Conservation (phyloP, 1,140 invertebrate genomes). For the Drosophila asahinai region DNA sequence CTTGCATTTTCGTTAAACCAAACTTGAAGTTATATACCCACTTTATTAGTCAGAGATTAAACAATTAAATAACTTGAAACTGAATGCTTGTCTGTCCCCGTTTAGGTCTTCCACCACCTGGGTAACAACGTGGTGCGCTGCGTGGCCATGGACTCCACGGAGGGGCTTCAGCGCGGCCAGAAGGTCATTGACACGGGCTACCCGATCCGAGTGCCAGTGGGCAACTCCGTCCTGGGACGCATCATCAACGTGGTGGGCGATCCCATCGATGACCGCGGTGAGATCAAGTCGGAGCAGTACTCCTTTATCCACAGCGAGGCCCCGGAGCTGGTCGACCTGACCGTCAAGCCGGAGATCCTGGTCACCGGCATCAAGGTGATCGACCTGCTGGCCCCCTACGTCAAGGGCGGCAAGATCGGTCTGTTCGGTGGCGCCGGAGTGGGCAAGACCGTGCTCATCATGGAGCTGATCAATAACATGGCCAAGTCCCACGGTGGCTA, state of each 20-base stretch:
- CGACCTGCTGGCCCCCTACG: conserved; percentile 97
- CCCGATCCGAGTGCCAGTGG: conserved; percentile 93
- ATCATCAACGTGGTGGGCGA: conserved; percentile 97
- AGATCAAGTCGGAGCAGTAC: conserved; percentile 94
- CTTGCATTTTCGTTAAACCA: no score
- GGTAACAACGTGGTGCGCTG: conserved; percentile 93
- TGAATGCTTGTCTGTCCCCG: background rate
- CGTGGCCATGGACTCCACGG: conserved; percentile 95
- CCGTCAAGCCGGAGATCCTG: conserved; percentile 97
- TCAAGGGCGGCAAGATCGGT: conserved; percentile 99
- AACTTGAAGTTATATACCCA: no score
- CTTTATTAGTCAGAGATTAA: no score
- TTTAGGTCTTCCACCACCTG: conserved; percentile 92
- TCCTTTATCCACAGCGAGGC: conserved; percentile 99
- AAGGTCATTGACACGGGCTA: conserved; percentile 90
- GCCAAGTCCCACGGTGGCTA: conserved; percentile 99
- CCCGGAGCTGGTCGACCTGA: conserved; percentile 98
- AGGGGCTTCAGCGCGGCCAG: conserved; percentile 89
- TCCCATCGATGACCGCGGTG: conserved; percentile 99
- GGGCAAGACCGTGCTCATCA: conserved; percentile 99
- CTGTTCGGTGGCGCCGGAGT: conserved; percentile 99
- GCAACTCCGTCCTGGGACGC: conserved; percentile 91
- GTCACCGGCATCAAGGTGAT: conserved; percentile 99
- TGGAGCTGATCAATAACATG: conserved; percentile 99
- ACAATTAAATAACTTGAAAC: no score